Evolutionary conservation across 1,140 invertebrate genomes (phyloP).

Genomic region (Drosophila virilis): DNA sequence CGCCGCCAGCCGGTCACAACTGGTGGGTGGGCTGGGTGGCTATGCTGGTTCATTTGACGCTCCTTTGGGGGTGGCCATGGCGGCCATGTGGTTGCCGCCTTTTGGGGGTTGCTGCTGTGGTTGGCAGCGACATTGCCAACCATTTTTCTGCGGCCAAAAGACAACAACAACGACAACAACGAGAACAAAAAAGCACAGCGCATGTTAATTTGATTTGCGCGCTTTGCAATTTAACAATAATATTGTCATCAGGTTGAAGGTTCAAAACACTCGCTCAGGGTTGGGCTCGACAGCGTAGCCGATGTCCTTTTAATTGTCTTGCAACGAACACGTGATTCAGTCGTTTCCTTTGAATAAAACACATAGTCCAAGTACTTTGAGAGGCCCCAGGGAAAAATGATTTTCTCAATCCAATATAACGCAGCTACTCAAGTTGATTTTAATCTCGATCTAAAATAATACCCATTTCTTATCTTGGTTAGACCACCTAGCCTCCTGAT

Average conservation of each 20-base stretch:
- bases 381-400: too few relatives aligned
- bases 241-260: conserved; percentile 73
- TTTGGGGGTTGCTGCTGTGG: conserved; percentile 70
- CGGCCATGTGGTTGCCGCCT: conserved; percentile 42
- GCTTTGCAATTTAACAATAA: conserved; percentile 81
- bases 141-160: conserved; percentile 76
- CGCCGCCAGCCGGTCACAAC: conserved; percentile 76
- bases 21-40: conserved; percentile 62
- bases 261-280: conserved; percentile 6
- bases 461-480: too few relatives aligned
- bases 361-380: too few relatives aligned
- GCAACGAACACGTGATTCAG: background rate
- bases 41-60: conserved; percentile 38
- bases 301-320: conserved; percentile 72
- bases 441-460: too few relatives aligned
- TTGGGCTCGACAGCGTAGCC: conserved; percentile 45
- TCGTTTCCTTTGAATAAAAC: too few relatives aligned
- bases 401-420: too few relatives aligned
- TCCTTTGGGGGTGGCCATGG: conserved; percentile 42
- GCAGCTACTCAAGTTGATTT: too few relatives aligned
- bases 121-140: conserved; percentile 78
- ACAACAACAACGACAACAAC: conserved; percentile 36
- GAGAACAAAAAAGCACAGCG: conserved; percentile 38
- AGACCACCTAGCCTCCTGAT: too few relatives aligned
- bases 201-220: conserved; percentile 81